Percentiles rank a stretch among this genome's conserved stretches.
These are phyloP conservation scores for Aspidapion aeneum DNA, from an alignment of 2,888 invertebrate species.

Conservation along the genomic window DNA sequence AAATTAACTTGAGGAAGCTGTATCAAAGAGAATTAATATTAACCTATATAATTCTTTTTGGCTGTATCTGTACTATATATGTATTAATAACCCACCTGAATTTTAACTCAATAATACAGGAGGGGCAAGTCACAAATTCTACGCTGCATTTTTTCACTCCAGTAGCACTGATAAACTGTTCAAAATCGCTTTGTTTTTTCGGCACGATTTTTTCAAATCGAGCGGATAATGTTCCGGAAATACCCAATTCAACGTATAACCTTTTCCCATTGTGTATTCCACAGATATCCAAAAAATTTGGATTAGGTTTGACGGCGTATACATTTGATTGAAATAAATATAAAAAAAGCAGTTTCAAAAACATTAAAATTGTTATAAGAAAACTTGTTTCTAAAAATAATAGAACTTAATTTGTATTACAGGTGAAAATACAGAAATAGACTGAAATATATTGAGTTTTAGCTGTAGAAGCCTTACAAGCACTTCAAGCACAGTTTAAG, in stretches of 20 bases:
- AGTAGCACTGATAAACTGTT: slow-evolving; percentile 12
- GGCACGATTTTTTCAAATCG: slow-evolving; percentile 34
- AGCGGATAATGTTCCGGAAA: slow-evolving; percentile 43
- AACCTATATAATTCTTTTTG: too few species aligned
- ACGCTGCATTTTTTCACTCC: slow-evolving; percentile 53
- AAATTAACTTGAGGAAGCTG: too few species aligned
- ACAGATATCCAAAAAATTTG: slow-evolving; percentile 27
- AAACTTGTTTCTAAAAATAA: not conserved
- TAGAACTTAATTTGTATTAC: not conserved
- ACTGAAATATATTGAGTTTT: too few species aligned
- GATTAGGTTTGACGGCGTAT: not conserved
- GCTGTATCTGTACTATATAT: too few species aligned
- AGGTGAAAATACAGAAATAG: too few species aligned
- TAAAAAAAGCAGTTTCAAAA: not conserved
- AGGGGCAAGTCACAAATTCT: slow-evolving; percentile 67
- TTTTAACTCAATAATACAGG: slow-evolving; percentile 58
- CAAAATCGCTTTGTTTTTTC: not conserved
- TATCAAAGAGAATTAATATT: too few species aligned
- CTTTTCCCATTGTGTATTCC: slow-evolving; percentile 26
- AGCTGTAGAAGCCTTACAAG: not conserved
- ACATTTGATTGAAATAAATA: not conserved
- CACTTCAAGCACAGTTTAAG: too few species aligned
- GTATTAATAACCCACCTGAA: slow-evolving; percentile 51
- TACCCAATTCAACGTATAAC: slow-evolving; percentile 46
- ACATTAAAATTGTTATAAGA: not conserved